Evolutionary conservation across 2,113 vertebrate genomes (phyloP).

Genomic region (Hyla sarda): DNA sequence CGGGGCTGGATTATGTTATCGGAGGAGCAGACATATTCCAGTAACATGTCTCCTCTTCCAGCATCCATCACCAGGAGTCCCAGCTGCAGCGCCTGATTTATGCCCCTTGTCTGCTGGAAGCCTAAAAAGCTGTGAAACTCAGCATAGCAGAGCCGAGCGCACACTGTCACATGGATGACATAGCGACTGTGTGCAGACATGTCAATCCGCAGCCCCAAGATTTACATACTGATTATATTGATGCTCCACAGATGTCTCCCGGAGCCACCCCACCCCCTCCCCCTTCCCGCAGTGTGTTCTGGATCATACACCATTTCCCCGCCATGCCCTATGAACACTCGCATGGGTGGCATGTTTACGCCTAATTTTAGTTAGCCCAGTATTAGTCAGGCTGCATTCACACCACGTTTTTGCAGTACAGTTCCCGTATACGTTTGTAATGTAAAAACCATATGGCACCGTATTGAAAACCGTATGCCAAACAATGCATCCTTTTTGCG

Average conservation of each 20-base stretch:
- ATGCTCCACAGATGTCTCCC: not conserved
- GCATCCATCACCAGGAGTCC: conserved; percentile 2
- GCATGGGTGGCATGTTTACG: no score
- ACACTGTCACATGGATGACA: not conserved
- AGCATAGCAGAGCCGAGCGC: not conserved
- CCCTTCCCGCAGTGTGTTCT: no score
- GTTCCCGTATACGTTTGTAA: no score
- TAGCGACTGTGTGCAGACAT: not conserved
- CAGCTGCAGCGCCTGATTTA: not conserved
- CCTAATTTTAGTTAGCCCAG: no score
- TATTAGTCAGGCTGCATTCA: no score
- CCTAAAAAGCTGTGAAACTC: not conserved
- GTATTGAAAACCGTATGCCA: no score
- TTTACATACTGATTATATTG: not conserved
- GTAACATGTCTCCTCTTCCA: not conserved
- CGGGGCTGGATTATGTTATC: conserved; percentile 16
- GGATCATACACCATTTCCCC: no score
- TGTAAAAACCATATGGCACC: no score
- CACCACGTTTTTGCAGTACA: no score
- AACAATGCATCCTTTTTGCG: no score
- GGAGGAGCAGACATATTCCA: not conserved
- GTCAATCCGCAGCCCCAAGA: not conserved
- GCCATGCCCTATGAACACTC: no score
- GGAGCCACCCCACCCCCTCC: not conserved
- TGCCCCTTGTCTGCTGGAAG: not conserved